Conservation (phyloP, 2,113 vertebrate genomes). For the Silurus glanis region DNA sequence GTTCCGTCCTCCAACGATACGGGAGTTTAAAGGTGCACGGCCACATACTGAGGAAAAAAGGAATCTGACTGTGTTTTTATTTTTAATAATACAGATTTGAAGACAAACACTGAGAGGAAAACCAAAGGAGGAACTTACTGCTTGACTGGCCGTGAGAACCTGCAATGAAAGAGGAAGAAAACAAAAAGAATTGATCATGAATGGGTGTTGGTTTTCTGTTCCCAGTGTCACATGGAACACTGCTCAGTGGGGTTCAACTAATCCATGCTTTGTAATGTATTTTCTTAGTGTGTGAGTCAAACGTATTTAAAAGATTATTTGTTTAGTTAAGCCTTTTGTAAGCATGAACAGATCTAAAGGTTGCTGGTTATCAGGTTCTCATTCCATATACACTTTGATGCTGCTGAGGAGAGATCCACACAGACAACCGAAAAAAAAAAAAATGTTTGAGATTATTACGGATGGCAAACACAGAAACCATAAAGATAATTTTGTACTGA, state of each 20-base stretch:
- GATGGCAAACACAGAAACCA: no score
- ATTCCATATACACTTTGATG: no score
- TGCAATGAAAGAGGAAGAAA: conserved; percentile 4
- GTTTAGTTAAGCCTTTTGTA: no score
- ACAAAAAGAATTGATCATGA: background rate
- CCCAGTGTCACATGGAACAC: background rate
- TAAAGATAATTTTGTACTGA: no score
- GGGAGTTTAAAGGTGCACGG: conserved; percentile 18
- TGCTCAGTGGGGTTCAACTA: background rate
- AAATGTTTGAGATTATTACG: no score
- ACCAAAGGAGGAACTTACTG: background rate
- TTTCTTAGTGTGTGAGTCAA: background rate
- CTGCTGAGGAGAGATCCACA: no score
- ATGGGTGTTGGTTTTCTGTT: background rate
- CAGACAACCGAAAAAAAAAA: no score
- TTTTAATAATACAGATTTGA: background rate
- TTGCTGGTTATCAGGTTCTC: no score
- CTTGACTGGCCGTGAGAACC: conserved; percentile 29
- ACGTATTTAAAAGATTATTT: no score
- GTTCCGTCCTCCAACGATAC: conserved; percentile 38
- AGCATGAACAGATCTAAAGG: no score
- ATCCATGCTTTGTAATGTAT: background rate
- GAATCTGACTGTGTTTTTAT: background rate
- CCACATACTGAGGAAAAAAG: conserved; percentile 9
- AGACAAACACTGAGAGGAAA: background rate